Base-by-base conservation (phyloP, 2,113 vertebrate genomes). In the Pseudorhombus dupliciocellatus region DNA sequence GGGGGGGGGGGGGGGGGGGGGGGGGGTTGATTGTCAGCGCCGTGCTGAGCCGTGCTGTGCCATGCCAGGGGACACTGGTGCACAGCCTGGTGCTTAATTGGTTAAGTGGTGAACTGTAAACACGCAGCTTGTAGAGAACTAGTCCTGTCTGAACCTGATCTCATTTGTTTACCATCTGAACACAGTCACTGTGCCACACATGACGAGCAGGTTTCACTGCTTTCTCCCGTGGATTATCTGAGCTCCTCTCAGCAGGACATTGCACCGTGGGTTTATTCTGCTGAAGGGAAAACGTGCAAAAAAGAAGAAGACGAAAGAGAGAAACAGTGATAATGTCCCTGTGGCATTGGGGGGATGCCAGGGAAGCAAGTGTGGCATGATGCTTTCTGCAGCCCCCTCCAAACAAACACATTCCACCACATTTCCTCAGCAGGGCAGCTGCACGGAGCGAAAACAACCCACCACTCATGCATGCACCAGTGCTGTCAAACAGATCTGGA, bases 51-150 rank as follows among this genome's bases (percentile, higher is more conserved):
- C 64, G 73, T 72, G 81, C 34, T 37, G 34, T 11, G 61, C 66
- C 66, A 75, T 74, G 81, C 65, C 69, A 77, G 56, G 78, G 80
- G 77, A 83, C 84, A 44, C 28, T 51, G 76, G 66, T 73, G 72
- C 66, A 63, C 12, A 73, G 44, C 55, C 46, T 7, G 51, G 54
- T 53, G 81, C 63, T 55, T 82, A 81, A 86, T 77, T 85, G 78
- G 78, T 71, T 21, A 66, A 70, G 60, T 69, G 63, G 61, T 81
- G 80, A 86, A 71, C 70, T 87, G 85, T 84, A 81, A 91, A 85
- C 76, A 74, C 1, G 60, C 75, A 42, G 66, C 77, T 59, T 40
- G 73, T 76, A 71, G 62, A 34, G 52, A 34, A 79, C 73, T 20
- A 1, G 68, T 21, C 52, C 16, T 42, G 58, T 46, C 40, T 76